These are phyloP conservation scores for Tenthredo scrophulariae DNA, from an alignment of 2,888 invertebrate species.

Conservation along the genomic window DNA sequence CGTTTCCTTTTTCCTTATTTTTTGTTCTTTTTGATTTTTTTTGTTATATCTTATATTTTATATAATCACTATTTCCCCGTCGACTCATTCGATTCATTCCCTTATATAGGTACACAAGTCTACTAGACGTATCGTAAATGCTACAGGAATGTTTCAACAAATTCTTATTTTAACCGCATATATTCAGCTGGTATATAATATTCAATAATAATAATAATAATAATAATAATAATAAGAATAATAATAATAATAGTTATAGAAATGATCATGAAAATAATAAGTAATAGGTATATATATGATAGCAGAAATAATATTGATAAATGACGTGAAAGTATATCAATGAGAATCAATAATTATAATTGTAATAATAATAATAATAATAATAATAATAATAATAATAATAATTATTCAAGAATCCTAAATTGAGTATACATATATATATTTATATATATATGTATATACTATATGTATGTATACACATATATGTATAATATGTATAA, in stretches of 20 bases:
- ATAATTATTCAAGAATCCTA: constrained; percentile 19
- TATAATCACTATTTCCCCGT: constrained; percentile 42
- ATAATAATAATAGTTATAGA: constrained; percentile 9
- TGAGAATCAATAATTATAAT: constrained; percentile 2
- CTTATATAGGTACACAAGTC: constrained; percentile 43
- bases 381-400: constrained; percentile 6
- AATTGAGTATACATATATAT: constrained; percentile 18
- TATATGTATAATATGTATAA: constrained; percentile 7
- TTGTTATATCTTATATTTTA: neutral
- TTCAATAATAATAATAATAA: constrained; percentile 13
- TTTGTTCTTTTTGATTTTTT: neutral
- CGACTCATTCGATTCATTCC: constrained; percentile 47
- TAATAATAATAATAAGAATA: neutral
- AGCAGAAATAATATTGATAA: constrained; percentile 8
- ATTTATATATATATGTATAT: constrained; percentile 1
- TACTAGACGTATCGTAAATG: constrained; percentile 54
- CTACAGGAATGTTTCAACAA: constrained; percentile 51
- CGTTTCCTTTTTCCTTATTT: neutral
- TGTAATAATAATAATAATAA: neutral
- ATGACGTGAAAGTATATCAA: neutral
- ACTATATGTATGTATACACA: too few relatives aligned
- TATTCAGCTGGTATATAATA: constrained; percentile 32
- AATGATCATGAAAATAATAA: constrained; percentile 15
- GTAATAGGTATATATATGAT: constrained; percentile 18
- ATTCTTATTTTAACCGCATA: constrained; percentile 9